Evolutionary conservation across 2,888 invertebrate species (phyloP).

Genomic region (Cephus rjabovi): DNA sequence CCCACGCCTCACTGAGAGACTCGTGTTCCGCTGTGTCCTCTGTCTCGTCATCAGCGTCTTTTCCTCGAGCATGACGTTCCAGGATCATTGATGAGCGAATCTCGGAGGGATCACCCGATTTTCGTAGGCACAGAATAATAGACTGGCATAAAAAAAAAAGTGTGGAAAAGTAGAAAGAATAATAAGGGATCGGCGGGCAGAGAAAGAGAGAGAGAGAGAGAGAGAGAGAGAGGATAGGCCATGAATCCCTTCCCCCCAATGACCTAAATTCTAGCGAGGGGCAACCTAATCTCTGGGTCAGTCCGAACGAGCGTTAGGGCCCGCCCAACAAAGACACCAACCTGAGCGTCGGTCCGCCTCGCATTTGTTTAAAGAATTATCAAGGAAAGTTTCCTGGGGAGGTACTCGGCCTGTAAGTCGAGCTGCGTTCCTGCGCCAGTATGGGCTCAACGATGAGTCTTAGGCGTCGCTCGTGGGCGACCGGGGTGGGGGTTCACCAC

Average conservation of each 20-base stretch:
- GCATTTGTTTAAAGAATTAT: constrained; percentile 65
- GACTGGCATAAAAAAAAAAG: too few relatives aligned
- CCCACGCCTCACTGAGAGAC: too few relatives aligned
- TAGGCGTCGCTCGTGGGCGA: constrained; percentile 30
- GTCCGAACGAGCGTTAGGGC: constrained; percentile 12
- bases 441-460: constrained; percentile 21
- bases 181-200: too few relatives aligned
- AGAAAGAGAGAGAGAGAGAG: too few relatives aligned
- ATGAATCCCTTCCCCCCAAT: neutral
- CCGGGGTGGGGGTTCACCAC: constrained; percentile 48
- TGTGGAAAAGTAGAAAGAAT: too few relatives aligned
- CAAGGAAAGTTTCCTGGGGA: constrained; percentile 58
- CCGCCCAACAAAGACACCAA: constrained; percentile 13
- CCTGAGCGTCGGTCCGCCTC: constrained; percentile 3
- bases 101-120: too few relatives aligned
- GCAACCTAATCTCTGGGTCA: constrained; percentile 13
- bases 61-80: too few relatives aligned
- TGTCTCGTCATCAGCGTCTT: too few relatives aligned
- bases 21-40: too few relatives aligned
- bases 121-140: too few relatives aligned
- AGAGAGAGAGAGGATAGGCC: too few relatives aligned
- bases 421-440: constrained; percentile 9
- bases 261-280: constrained; percentile 19
- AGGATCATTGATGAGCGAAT: too few relatives aligned
- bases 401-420: constrained; percentile 26